A percentile compares a stretch with the other conserved stretches of the same genome.
Conservation (phyloP, 2,113 vertebrate species). For the Opisthocomus hoazin region DNA sequence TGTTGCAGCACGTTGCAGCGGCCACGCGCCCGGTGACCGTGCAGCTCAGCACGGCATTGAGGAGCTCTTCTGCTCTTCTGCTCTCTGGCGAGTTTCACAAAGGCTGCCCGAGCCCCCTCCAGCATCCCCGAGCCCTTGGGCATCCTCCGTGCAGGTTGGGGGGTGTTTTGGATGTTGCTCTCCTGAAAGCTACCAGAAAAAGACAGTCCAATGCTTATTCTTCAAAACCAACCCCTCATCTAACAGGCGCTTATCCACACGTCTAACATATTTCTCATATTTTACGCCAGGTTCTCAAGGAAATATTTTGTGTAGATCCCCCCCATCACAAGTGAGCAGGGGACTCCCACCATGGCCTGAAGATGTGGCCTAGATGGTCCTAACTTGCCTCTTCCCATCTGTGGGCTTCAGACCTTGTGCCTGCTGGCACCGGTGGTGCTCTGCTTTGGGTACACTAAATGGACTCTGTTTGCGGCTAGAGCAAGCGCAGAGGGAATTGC, state of each 20-base stretch:
- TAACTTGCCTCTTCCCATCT: neutral
- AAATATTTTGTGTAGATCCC: neutral
- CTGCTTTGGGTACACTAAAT: neutral
- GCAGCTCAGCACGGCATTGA: neutral
- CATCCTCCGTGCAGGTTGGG: neutral
- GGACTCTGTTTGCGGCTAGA: neutral
- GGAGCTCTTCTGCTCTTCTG: neutral
- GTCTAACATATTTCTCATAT: neutral
- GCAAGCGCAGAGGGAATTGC: accelerated
- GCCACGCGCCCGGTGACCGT: neutral
- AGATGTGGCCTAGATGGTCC: neutral
- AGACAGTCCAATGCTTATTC: neutral
- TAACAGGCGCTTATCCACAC: neutral
- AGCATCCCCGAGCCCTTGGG: neutral
- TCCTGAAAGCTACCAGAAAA: neutral
- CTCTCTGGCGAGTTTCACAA: neutral
- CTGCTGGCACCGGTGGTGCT: neutral
- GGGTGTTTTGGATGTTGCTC: neutral
- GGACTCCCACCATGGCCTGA: neutral
- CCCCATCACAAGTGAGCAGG: accelerated
- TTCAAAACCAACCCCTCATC: neutral
- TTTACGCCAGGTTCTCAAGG: neutral
- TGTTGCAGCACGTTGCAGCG: neutral
- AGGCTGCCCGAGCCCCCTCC: neutral
- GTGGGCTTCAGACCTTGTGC: neutral